A percentile compares a stretch with the other conserved stretches of the same genome.
phyloP scores from a whole-genome alignment of 2,797 vertebrate genomes.

The Tinamus major region DNA sequence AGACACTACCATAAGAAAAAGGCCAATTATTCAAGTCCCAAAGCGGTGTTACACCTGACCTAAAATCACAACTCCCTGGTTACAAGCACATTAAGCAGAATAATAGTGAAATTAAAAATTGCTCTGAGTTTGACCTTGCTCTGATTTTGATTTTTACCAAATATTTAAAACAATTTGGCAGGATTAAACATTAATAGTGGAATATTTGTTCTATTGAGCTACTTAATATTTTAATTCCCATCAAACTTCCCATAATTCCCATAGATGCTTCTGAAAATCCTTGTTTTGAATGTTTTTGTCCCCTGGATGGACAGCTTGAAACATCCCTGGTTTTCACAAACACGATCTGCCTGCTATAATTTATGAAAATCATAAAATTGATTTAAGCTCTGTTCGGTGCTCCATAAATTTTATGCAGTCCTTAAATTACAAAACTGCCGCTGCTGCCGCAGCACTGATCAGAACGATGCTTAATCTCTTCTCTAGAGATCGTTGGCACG shows the following conservation, averaged over 20 bases:
- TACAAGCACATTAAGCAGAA: background rate
- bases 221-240: background rate
- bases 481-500: background rate
- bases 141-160: background rate
- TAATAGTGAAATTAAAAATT: background rate
- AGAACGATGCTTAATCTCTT: conserved; percentile 47
- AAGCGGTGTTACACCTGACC: background rate
- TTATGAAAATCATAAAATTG: conserved; percentile 58
- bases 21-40: background rate
- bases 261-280: conserved; percentile 17
- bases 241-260: background rate
- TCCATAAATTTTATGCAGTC: conserved; percentile 50
- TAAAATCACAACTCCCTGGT: background rate
- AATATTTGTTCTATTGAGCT: background rate
- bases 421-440: conserved; percentile 49
- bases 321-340: background rate
- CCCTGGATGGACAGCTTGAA: conserved; percentile 32
- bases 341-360: conserved; percentile 36
- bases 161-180: conserved; percentile 19
- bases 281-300: background rate
- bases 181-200: background rate
- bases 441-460: background rate
- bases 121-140: background rate
- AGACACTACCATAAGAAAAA: background rate
- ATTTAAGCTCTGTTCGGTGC: conserved; percentile 53